Conservation (phyloP, 1,140 invertebrate genomes). For the Leptinotarsa texana region DNA sequence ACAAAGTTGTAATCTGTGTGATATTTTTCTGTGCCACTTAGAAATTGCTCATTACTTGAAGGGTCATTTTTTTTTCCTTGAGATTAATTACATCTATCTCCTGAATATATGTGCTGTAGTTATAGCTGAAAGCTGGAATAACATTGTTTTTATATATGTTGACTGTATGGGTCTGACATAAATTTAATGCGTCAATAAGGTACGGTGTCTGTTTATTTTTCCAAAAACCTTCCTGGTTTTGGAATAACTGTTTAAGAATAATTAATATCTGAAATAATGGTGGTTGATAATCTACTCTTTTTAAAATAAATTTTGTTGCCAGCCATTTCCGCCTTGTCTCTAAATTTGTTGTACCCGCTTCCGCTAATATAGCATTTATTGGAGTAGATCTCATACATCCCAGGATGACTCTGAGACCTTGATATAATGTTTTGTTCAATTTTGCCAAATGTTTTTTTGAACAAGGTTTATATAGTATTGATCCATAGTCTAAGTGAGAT, state of each 20-base stretch:
- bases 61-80: background rate
- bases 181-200: background rate
- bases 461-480: slow-evolving; percentile 14
- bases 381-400: slow-evolving; percentile 23
- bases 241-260: background rate
- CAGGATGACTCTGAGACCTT: slow-evolving; percentile 5
- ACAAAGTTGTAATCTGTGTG: background rate
- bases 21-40: background rate
- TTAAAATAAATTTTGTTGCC: slow-evolving; percentile 15
- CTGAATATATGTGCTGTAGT: background rate
- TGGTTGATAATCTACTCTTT: background rate
- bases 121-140: background rate
- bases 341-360: slow-evolving; percentile 19
- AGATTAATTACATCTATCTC: background rate
- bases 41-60: background rate
- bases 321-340: slow-evolving; percentile 12
- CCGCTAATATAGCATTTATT: slow-evolving; percentile 16
- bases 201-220: slow-evolving; percentile 3
- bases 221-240: background rate
- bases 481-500: slow-evolving; percentile 18
- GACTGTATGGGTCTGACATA: background rate
- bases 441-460: background rate
- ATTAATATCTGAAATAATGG: background rate
- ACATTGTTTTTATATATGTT: background rate
- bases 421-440: background rate